Evolutionary conservation across 2,113 vertebrate species (phyloP).

Genomic region (Chaetodon trifascialis): DNA sequence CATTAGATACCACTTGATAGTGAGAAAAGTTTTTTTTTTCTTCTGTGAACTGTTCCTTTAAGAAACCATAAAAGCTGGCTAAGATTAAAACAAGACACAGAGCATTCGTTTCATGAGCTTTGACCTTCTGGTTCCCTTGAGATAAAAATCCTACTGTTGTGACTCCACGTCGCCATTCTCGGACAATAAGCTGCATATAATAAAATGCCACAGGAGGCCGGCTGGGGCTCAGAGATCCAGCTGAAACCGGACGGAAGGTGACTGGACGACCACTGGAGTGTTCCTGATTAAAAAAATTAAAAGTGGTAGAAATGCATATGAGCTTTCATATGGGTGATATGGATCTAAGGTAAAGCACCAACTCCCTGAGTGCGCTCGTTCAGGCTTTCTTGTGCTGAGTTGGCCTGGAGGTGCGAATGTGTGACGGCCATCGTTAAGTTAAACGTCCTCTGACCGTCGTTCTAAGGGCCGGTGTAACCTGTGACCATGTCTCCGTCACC

Average conservation of each 20-base stretch:
- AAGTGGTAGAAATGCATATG: too few relatives aligned
- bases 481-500: slow-evolving; percentile 41
- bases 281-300: neutral
- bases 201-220: neutral
- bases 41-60: too few relatives aligned
- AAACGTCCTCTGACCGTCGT: neutral
- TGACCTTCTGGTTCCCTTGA: too few relatives aligned
- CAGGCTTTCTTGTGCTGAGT: neutral
- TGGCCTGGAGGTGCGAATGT: neutral
- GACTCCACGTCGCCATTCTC: neutral
- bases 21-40: too few relatives aligned
- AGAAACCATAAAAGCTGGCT: neutral
- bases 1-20: too few relatives aligned
- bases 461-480: neutral
- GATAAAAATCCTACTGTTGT: too few relatives aligned
- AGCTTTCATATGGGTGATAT: too few relatives aligned
- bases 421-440: neutral
- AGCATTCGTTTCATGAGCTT: too few relatives aligned
- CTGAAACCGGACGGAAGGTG: neutral
- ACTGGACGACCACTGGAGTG: neutral
- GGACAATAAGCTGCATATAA: neutral
- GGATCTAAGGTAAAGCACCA: neutral
- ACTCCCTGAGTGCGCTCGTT: neutral
- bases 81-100: neutral
- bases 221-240: neutral